phyloP scores from a whole-genome alignment of 1,140 invertebrate species.

The Neodiprion fabricii region DNA sequence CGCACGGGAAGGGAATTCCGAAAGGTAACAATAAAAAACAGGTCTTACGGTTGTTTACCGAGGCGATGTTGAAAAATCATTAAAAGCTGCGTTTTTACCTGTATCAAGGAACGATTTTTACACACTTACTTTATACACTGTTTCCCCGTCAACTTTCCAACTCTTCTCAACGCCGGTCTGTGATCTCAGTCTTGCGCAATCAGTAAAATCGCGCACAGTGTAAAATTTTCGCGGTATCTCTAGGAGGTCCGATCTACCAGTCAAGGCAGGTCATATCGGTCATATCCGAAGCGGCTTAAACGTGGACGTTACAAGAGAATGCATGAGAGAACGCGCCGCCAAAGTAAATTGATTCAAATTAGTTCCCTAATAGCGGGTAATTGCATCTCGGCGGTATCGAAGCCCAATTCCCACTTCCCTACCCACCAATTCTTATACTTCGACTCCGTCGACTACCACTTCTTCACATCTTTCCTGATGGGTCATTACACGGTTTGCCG shows the following conservation, averaged over 20 bases:
- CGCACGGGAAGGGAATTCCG: no score
- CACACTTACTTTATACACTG: no score
- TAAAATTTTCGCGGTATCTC: no score
- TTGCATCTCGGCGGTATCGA: not conserved
- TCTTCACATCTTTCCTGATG: not conserved
- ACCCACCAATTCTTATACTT: not conserved
- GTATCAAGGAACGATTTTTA: no score
- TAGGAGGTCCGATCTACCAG: not conserved
- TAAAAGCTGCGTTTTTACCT: no score
- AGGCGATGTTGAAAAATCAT: no score
- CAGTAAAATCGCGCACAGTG: no score
- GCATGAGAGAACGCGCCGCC: conserved; percentile 1
- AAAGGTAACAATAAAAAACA: no score
- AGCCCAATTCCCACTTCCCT: conserved; percentile 4
- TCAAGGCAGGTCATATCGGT: not conserved
- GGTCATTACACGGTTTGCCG: conserved; percentile 4
- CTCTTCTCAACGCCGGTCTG: no score
- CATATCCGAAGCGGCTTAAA: not conserved
- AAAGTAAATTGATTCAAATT: conserved; percentile 8
- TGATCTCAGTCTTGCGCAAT: no score
- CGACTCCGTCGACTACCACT: not conserved
- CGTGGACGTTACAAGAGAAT: not conserved
- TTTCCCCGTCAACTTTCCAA: no score
- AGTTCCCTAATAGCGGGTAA: conserved; percentile 4
- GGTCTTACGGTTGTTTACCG: no score